Conservation (phyloP, 2,113 vertebrate species). For the Phocoena phocoena region DNA sequence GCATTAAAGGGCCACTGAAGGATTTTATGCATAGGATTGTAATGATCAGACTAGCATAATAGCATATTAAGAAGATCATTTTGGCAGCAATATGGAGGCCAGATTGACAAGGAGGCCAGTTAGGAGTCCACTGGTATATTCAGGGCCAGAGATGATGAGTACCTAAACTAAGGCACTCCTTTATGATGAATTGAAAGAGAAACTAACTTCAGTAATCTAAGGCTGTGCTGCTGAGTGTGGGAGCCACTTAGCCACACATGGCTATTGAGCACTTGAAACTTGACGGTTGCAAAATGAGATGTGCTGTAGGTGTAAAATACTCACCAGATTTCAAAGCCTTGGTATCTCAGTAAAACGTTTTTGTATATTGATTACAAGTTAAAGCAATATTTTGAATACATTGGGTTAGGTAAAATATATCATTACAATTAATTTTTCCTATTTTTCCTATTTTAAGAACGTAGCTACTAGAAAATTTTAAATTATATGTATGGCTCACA, state of each 20-base stretch:
- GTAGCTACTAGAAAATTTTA: not conserved
- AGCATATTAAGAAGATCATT: not conserved
- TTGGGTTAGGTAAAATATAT: not conserved
- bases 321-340: not conserved
- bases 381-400: not conserved
- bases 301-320: not conserved
- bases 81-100: not conserved
- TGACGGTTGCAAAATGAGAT: not conserved
- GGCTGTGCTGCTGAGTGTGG: not conserved
- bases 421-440: not conserved
- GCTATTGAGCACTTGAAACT: not conserved
- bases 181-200: not conserved
- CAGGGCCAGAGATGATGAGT: not conserved
- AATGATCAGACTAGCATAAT: not conserved
- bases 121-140: not conserved
- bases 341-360: not conserved
- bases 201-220: not conserved
- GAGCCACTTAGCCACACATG: not conserved
- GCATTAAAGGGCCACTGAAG: not conserved
- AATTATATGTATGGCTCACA: not conserved
- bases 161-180: not conserved
- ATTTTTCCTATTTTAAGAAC: slow-evolving; percentile 12
- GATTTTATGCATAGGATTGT: not conserved
- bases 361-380: not conserved
- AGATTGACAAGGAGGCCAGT: not conserved